phyloP scores from a whole-genome alignment of 2,113 vertebrate genomes.

The Enhydra lutris region DNA sequence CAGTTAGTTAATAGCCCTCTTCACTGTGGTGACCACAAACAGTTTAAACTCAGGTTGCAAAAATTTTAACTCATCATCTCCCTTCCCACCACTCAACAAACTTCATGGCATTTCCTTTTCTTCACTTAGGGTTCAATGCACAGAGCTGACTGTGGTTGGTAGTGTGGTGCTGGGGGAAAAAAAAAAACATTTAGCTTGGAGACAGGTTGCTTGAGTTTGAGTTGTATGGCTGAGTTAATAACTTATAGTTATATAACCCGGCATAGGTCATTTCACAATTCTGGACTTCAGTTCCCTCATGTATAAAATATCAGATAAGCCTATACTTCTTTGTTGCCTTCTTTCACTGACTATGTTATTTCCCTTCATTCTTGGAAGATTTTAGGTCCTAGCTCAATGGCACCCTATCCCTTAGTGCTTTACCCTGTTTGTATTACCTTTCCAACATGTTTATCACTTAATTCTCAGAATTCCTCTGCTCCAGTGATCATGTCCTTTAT shows the following conservation, averaged over 20 bases:
- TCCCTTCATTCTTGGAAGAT: background rate
- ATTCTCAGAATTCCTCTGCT: background rate
- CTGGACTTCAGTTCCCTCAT: background rate
- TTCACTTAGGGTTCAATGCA: background rate
- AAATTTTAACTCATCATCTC: background rate
- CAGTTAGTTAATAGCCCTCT: background rate
- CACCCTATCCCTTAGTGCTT: background rate
- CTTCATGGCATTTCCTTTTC: background rate
- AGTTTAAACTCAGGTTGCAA: background rate
- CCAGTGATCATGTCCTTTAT: background rate
- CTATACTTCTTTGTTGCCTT: background rate
- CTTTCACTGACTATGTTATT: background rate
- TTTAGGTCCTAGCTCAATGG: background rate
- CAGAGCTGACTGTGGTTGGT: background rate
- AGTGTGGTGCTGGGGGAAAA: background rate
- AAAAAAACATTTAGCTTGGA: background rate
- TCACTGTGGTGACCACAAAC: background rate
- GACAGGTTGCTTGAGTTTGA: background rate
- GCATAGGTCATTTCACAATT: background rate
- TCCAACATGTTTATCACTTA: background rate
- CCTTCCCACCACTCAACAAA: background rate
- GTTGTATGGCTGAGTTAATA: background rate
- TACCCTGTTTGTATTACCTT: background rate
- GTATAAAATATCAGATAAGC: background rate
- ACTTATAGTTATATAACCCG: background rate